These are phyloP conservation scores for Tamandua tetradactyla DNA, from an alignment of 2,797 vertebrate genomes.

Conservation along the genomic window DNA sequence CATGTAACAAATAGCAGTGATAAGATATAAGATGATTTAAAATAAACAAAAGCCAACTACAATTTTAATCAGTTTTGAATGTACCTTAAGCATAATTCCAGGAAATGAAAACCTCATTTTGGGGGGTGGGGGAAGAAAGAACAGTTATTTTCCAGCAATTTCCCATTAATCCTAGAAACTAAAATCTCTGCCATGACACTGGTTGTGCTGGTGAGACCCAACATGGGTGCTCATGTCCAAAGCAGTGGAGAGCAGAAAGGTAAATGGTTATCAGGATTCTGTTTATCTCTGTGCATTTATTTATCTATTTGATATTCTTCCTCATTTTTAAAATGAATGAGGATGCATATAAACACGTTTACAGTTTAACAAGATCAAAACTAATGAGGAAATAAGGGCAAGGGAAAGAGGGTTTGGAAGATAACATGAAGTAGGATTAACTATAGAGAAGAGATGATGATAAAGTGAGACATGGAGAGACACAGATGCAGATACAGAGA, in stretches of 20 bases:
- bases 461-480: neutral
- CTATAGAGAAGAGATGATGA: neutral
- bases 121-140: neutral
- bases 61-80: neutral
- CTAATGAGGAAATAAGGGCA: neutral
- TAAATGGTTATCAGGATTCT: neutral
- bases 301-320: neutral
- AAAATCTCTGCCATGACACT: neutral
- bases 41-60: slow-evolving; percentile 22
- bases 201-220: neutral
- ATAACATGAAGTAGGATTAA: neutral
- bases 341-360: neutral
- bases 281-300: neutral
- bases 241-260: neutral
- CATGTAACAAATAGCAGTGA: slow-evolving; percentile 37
- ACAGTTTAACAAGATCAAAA: neutral
- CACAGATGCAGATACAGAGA: neutral
- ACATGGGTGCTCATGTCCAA: neutral
- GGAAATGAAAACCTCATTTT: neutral
- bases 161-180: slow-evolving; percentile 2
- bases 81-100: neutral
- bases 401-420: neutral
- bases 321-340: neutral
- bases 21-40: neutral
- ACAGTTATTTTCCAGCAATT: slow-evolving; percentile 49